These are phyloP conservation scores for Crotalus viridis DNA, from an alignment of 2,113 vertebrate species.

Conservation along the genomic window DNA sequence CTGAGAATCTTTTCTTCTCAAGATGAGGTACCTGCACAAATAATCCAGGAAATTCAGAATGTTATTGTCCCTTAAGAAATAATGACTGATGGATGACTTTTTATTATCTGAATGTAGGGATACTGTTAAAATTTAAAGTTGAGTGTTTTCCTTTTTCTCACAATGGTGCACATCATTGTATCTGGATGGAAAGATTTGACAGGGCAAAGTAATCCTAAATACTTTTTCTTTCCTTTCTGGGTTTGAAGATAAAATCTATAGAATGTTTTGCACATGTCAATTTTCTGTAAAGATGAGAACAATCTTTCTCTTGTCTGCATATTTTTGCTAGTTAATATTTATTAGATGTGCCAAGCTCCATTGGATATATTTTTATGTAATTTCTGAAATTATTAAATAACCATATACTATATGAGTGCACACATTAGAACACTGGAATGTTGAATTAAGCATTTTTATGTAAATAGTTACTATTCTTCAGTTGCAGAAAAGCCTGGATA, in stretches of 20 bases:
- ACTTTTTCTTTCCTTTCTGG: conserved; percentile 55
- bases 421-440: conserved; percentile 80
- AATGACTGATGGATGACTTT: background rate
- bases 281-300: conserved; percentile 10
- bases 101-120: background rate
- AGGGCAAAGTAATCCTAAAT: conserved; percentile 33
- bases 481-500: conserved; percentile 69
- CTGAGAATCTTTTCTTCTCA: background rate
- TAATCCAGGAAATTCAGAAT: background rate
- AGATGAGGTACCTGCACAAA: background rate
- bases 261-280: background rate
- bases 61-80: background rate
- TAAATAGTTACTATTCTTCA: conserved; percentile 78
- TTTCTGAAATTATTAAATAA: conserved; percentile 72
- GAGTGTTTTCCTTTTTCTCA: background rate
- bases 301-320: conserved; percentile 55
- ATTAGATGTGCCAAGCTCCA: conserved; percentile 81
- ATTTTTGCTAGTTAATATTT: conserved; percentile 79
- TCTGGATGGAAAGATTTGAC: background rate
- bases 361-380: conserved; percentile 80
- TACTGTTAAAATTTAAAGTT: conserved; percentile 12
- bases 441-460: conserved; percentile 79
- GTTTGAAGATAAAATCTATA: background rate
- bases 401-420: conserved; percentile 83
- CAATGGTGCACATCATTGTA: background rate